Conservation (phyloP, 1,140 invertebrate genomes). For the Vollenhovia emeryi region DNA sequence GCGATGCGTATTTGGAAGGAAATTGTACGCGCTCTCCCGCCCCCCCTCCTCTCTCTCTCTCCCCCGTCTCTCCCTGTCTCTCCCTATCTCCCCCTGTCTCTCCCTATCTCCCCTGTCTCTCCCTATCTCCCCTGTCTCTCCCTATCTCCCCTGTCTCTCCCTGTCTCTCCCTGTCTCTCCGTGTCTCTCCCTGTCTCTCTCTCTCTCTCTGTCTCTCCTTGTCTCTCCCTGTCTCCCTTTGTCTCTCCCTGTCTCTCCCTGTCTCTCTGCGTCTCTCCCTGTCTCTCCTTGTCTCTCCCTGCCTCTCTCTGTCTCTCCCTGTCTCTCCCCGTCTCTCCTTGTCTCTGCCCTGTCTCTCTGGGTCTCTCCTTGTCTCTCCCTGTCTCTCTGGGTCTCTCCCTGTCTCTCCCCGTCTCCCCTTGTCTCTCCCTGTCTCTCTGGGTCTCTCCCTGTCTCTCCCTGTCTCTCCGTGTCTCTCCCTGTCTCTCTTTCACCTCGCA, state of each 20-base stretch:
- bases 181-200: neutral
- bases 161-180: neutral
- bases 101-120: neutral
- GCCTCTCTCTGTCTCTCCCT: neutral
- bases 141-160: neutral
- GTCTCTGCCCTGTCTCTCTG: too few species aligned
- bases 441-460: too few species aligned
- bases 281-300: too few species aligned
- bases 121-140: too few species aligned
- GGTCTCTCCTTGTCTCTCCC: neutral
- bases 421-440: neutral
- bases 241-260: neutral
- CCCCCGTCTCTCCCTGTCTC: neutral
- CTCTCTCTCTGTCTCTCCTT: too few species aligned
- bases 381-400: too few species aligned
- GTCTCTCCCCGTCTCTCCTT: neutral
- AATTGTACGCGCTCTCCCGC: slow-evolving; percentile 1
- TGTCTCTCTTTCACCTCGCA: neutral
- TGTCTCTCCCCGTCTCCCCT: too few species aligned
- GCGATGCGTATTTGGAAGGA: slow-evolving; percentile 30
- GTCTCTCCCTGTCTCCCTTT: too few species aligned
- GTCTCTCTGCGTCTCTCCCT: neutral
- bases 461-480: too few species aligned
- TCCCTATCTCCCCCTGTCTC: neutral
- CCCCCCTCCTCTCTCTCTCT: neutral